Base-by-base conservation (phyloP, 2,888 invertebrate species). In the Osmoderma eremita region DNA sequence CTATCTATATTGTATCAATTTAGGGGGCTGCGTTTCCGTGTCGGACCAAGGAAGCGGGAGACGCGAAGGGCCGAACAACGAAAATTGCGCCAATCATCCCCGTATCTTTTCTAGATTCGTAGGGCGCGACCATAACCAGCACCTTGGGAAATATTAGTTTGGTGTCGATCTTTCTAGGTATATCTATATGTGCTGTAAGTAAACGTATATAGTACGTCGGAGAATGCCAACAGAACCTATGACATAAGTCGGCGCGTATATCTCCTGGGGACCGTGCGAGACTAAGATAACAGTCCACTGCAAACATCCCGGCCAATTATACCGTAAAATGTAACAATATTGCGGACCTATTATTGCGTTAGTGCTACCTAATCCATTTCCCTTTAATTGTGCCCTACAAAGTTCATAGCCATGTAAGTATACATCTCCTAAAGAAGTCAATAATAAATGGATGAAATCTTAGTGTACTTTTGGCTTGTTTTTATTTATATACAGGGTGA, bases 241-340 rank as follows among this genome's bases (percentile, higher is more conserved):
- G 74, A 75, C 75, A 73, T 74, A 75, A 75, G 75, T 73, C 75
- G 69, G 67, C 38, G 50, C 41, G 17, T 30, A n/a, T n/a, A 68
- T 67, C 69, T 70, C 74, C 70, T 64, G 61, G 73, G 74, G 72
- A 72, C 70, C 63, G 74, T 72, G 75, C 73, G 67, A 56, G 65
- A 65, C 71, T 67, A 70, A 75, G 77, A 77, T 76, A 77, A 75
- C 74, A 69, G 70, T 68, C 70, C 66, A 71, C 69, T 65, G 71
- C 70, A 71, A 70, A 71, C 73, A 70, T 72, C 73, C 69, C 58
- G 69, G 71, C 71, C 77, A 78, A 78, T 78, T 78, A 78, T 75
- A 74, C 75, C 76, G 75, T 77, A 77, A 78, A 78, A 77, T 77
- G 76, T 76, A 76, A 76, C 73, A 75, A 73, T 71, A 65, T 68